Evolutionary conservation across 2,113 vertebrate species (phyloP).

Genomic region (Propithecus coquereli): DNA sequence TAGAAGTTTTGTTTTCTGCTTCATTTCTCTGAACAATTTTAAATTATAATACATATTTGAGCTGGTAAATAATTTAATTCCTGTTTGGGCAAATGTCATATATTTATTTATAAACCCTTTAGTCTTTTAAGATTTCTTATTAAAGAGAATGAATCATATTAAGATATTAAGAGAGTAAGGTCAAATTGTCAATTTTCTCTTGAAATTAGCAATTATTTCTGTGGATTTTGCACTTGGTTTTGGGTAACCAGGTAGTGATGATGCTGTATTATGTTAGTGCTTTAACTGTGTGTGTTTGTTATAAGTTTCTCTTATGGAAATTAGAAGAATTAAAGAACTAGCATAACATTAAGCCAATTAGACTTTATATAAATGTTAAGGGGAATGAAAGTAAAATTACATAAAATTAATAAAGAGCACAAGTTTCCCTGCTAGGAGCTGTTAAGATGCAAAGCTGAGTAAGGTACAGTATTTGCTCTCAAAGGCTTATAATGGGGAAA

Average conservation of each 20-base stretch:
- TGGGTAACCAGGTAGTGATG: background rate
- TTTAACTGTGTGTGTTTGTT: background rate
- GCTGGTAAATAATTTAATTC: slow-evolving; percentile 55
- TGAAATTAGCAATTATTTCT: background rate
- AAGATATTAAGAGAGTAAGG: background rate
- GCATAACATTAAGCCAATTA: background rate
- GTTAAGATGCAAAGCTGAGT: background rate
- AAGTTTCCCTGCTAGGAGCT: background rate
- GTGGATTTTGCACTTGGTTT: background rate
- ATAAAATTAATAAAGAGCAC: background rate
- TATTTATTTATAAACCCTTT: slow-evolving; percentile 40
- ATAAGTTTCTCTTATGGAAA: background rate
- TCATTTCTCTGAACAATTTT: slow-evolving; percentile 48
- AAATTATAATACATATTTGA: slow-evolving; percentile 58
- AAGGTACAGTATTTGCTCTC: background rate
- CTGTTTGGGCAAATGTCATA: slow-evolving; percentile 46
- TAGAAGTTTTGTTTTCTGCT: slow-evolving; percentile 36
- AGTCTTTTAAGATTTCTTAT: background rate
- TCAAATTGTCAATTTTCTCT: background rate
- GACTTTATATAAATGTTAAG: background rate
- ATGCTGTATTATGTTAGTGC: background rate
- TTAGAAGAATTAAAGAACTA: background rate
- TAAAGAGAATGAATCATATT: background rate
- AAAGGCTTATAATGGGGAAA: background rate
- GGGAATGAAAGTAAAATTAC: background rate